These are phyloP conservation scores for Pteropus rufus DNA, from an alignment of 2,797 vertebrate genomes.

Conservation along the genomic window DNA sequence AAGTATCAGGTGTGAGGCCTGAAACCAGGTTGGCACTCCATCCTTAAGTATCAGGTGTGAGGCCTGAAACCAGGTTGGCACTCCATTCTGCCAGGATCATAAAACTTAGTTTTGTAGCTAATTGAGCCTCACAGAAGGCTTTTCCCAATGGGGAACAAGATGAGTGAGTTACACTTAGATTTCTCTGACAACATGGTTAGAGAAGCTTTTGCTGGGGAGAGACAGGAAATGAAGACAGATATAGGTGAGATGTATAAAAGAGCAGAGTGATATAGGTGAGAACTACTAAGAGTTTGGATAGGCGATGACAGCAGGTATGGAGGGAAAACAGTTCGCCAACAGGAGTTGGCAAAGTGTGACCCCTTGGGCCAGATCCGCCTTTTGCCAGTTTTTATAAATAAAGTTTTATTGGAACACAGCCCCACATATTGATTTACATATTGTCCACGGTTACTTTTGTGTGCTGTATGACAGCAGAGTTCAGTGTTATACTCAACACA, in stretches of 20 bases:
- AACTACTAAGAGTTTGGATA: neutral
- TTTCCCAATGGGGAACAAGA: neutral
- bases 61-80: too few species aligned
- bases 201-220: neutral
- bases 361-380: neutral
- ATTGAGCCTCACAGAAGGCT: neutral
- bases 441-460: neutral
- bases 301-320: too few species aligned
- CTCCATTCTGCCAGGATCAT: neutral
- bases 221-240: neutral
- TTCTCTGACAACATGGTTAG: neutral
- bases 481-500: neutral
- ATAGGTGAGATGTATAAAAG: neutral
- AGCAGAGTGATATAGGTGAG: neutral
- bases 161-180: neutral
- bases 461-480: fast-evolving
- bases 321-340: neutral
- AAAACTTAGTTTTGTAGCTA: neutral
- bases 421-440: neutral
- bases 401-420: neutral
- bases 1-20: too few species aligned
- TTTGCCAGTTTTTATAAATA: neutral
- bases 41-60: neutral
- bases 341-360: neutral
- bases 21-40: too few species aligned